Conservation (phyloP, 92 coral and sea anemone genomes). For the Zoanthus gigantus region DNA sequence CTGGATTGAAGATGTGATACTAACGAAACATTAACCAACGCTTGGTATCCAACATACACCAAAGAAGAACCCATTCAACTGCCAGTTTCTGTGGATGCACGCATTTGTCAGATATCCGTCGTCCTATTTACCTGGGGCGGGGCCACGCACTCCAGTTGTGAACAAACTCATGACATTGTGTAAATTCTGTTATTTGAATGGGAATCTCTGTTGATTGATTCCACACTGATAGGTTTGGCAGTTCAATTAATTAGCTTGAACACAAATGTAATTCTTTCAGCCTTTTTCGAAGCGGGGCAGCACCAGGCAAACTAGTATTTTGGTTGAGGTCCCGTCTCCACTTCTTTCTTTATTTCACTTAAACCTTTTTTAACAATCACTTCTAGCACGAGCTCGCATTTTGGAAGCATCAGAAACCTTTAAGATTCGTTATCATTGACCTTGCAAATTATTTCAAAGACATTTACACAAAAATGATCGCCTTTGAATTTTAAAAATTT, state of each 20-base stretch:
- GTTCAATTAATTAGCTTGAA: constrained; percentile 96
- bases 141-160: constrained; percentile 91
- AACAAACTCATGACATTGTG: constrained; percentile 96
- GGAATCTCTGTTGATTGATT: constrained; percentile 94
- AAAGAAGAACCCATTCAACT: constrained; percentile 54
- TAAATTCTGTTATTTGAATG: constrained; percentile 75
- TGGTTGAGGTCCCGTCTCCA: neutral
- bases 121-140: constrained; percentile 84
- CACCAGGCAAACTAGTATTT: constrained; percentile 1
- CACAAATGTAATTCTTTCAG: constrained; percentile 75
- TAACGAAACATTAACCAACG: constrained; percentile 24
- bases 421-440: neutral
- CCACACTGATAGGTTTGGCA: constrained; percentile 93
- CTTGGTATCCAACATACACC: constrained; percentile 22
- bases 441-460: neutral
- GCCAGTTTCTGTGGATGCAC: constrained; percentile 60
- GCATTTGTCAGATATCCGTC: constrained; percentile 64
- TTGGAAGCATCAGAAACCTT: neutral
- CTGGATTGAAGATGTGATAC: constrained; percentile 29
- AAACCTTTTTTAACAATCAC: neutral
- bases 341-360: neutral
- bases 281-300: constrained; percentile 24
- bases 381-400: neutral
- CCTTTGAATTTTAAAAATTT: constrained; percentile 9
- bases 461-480: neutral